Evolutionary conservation across 2,797 vertebrate genomes (phyloP).

Genomic region (Fistularia commersonii): DNA sequence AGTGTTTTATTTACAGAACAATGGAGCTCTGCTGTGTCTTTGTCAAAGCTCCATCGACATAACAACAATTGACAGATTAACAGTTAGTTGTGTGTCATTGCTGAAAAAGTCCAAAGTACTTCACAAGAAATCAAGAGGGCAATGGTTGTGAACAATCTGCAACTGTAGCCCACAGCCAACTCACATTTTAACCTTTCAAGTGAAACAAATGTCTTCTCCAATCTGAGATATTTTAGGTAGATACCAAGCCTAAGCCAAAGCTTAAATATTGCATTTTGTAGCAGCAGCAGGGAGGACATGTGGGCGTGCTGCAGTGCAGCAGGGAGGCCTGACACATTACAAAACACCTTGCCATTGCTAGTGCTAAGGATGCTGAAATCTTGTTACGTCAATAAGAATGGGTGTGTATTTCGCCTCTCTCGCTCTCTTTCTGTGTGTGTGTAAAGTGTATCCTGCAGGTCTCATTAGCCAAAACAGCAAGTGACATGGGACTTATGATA

Average conservation of each 20-base stretch:
- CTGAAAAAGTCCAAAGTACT: no score
- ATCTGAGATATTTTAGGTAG: conserved; percentile 24
- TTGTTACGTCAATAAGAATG: conserved; percentile 24
- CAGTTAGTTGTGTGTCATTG: no score
- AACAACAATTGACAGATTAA: conserved; percentile 37
- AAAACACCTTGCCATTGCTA: conserved; percentile 54
- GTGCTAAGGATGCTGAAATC: conserved; percentile 30
- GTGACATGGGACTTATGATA: conserved; percentile 19
- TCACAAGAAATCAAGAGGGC: no score
- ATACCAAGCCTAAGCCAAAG: conserved; percentile 25
- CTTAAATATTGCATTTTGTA: conserved; percentile 14
- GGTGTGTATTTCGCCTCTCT: conserved; percentile 22
- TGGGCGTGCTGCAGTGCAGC: conserved; percentile 65
- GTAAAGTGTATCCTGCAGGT: conserved; percentile 24
- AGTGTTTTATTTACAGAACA: conserved; percentile 53
- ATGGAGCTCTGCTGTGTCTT: conserved; percentile 59
- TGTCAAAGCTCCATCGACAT: conserved; percentile 36
- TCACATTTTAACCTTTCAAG: no score
- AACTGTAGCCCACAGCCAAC: no score
- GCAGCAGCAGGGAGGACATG: conserved; percentile 28
- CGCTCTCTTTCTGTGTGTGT: conserved; percentile 14
- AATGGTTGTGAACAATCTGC: no score
- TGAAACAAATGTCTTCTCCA: no score
- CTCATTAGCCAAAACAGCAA: conserved; percentile 26
- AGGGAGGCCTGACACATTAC: conserved; percentile 51